Evolutionary conservation across 2,888 invertebrate genomes (phyloP).

Genomic region (Phania funesta): DNA sequence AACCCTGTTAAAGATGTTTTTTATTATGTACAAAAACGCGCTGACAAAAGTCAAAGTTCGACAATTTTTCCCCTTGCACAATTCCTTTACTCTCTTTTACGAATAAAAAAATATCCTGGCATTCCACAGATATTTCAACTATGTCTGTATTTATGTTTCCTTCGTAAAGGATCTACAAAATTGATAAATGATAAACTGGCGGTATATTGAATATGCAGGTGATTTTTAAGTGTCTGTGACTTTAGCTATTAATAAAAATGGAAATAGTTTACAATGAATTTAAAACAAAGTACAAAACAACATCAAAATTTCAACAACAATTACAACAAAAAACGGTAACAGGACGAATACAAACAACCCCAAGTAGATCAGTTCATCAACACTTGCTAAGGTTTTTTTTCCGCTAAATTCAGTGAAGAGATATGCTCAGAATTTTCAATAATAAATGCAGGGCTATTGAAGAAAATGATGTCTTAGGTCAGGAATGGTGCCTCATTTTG

Average conservation of each 20-base stretch:
- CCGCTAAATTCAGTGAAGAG: conserved; percentile 42
- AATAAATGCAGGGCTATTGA: conserved; percentile 72
- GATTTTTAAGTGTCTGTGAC: conserved; percentile 72
- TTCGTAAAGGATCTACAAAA: conserved; percentile 39
- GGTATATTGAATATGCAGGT: conserved; percentile 71
- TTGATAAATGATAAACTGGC: conserved; percentile 57
- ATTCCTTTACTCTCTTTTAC: neutral
- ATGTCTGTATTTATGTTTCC: neutral
- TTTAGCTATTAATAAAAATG: conserved; percentile 78
- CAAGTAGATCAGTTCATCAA: conserved; percentile 64
- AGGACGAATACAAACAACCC: conserved; percentile 47
- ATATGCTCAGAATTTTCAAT: conserved; percentile 61
- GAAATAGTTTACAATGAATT: conserved; percentile 74
- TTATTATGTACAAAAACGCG: neutral
- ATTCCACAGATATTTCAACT: conserved; percentile 38
- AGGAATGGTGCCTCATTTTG: conserved; percentile 67
- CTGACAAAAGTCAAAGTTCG: conserved; percentile 1
- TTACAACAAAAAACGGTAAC: conserved; percentile 36
- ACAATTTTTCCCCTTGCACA: neutral
- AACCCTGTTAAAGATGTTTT: neutral
- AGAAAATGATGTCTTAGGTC: conserved; percentile 78
- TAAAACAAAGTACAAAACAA: conserved; percentile 66
- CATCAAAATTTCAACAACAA: conserved; percentile 63
- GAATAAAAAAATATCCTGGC: conserved; percentile 35
- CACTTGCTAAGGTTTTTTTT: conserved; percentile 43